Evolutionary conservation across 2,797 vertebrate species (phyloP).

Genomic region (Bradypus variegatus): DNA sequence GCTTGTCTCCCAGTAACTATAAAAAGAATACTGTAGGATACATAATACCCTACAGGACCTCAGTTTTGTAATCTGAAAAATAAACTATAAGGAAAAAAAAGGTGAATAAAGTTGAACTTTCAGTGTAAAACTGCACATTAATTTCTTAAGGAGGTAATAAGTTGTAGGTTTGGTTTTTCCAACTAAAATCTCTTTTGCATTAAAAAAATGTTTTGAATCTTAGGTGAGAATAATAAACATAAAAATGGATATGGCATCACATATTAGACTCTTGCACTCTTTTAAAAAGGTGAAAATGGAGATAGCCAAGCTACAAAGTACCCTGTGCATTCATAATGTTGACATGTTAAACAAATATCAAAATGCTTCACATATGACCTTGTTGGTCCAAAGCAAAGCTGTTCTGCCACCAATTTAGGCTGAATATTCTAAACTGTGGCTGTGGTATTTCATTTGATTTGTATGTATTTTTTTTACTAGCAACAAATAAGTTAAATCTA

Average conservation of each 20-base stretch:
- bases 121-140: background rate
- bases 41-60: background rate
- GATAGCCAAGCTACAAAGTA: conserved; percentile 1
- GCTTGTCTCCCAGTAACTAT: conserved; percentile 20
- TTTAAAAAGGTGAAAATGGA: conserved; percentile 22
- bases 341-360: background rate
- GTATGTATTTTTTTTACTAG: background rate
- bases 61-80: conserved; percentile 12
- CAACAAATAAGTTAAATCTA: too few species aligned
- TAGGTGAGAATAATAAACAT: conserved; percentile 14
- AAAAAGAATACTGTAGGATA: background rate
- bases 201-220: conserved; percentile 14
- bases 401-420: background rate
- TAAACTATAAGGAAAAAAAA: too few species aligned
- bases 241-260: background rate
- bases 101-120: background rate
- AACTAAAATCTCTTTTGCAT: background rate
- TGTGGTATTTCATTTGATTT: conserved; percentile 25
- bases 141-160: background rate
- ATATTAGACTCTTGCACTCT: background rate
- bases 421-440: conserved; percentile 18
- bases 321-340: background rate
- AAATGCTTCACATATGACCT: background rate
- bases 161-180: background rate
- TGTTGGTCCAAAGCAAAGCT: background rate